Evolutionary conservation across 2,113 vertebrate species (phyloP), one percentile per base, ranked within the genome.

Genomic region (Gavia stellata): DNA sequence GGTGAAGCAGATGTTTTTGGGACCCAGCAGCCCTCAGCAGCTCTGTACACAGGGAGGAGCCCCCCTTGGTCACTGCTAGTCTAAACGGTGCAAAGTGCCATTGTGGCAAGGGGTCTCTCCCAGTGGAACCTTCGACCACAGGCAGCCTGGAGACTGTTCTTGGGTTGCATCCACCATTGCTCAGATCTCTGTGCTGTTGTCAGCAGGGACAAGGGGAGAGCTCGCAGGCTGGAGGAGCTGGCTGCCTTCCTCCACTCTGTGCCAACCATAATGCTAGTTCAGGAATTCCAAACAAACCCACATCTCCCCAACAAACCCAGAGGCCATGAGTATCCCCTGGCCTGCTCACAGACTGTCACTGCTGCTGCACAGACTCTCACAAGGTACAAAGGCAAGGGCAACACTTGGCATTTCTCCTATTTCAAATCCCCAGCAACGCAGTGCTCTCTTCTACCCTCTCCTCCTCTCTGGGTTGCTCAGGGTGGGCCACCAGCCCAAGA

Each of bases 71-170:
- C n/a, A 49, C 65, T 24, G 9, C 19, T 17, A 3, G 33, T 50
- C 12, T 13, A 19, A 44, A 58, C 1, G 1, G 19, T 38, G 44
- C 66, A 77, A 47, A 61, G 18, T 3, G 17, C 20, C 0, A 3
- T 8, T 24, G 38, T 58, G 53, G 47, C 65, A 40, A 62, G 44
- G 20, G 23, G 20, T 3, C 3, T 68, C 16, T 93, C 14, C 53
- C 5, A 0, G 26, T 8, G 34, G 15, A 36, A 40, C 44, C 31
- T 34, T 33, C 0, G 0, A 18, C 79, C n/a, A 49, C 7, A 15
- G 68, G 44, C 49, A 93, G 45, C 14, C 72, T 50, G 66, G 21
- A 81, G 45, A 40, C 58, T 7, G 2, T 74, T 81, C 45, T 70
- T 71, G 90, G 70, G 45, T 45, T 86, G 47, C 20, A 61, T 28